Evolutionary conservation across 2,797 vertebrate genomes (phyloP).

Genomic region (Mastacembelus armatus): DNA sequence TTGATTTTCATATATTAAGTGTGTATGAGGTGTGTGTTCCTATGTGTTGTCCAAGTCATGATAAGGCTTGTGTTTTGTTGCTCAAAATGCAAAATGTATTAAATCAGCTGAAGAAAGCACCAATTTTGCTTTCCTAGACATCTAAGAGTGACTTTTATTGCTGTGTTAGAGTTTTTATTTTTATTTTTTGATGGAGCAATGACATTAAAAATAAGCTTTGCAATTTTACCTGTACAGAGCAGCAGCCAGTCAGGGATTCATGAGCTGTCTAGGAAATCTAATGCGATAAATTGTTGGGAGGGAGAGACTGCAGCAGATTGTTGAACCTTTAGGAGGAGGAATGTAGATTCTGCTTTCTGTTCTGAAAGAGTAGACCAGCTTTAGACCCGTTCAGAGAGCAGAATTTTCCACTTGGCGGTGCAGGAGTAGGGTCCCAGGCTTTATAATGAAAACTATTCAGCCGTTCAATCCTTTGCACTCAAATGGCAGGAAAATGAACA

Average conservation of each 20-base stretch:
- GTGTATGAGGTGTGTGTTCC: too few relatives aligned
- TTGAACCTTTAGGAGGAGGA: background rate
- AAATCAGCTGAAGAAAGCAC: too few relatives aligned
- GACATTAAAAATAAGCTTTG: too few relatives aligned
- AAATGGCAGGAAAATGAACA: slow-evolving; percentile 1
- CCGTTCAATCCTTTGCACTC: background rate
- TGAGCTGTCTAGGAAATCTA: background rate
- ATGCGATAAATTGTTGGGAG: background rate
- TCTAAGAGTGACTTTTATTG: background rate
- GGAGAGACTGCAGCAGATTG: background rate
- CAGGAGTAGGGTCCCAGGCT: background rate
- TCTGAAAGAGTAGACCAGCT: background rate
- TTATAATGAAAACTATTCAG: background rate
- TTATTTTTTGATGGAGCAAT: background rate
- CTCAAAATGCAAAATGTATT: too few relatives aligned
- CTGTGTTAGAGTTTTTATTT: background rate
- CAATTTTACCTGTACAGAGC: background rate
- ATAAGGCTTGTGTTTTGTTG: too few relatives aligned
- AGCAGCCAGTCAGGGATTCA: background rate
- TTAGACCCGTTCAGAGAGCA: background rate
- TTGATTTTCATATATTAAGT: too few relatives aligned
- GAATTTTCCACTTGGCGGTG: background rate
- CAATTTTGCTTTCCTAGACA: too few relatives aligned
- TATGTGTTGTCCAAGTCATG: too few relatives aligned
- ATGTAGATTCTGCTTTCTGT: background rate